Percentiles rank a stretch among this genome's conserved stretches.
Evolutionary conservation across 2,888 invertebrate genomes (phyloP).

Genomic region (Argyra leucocephala): DNA sequence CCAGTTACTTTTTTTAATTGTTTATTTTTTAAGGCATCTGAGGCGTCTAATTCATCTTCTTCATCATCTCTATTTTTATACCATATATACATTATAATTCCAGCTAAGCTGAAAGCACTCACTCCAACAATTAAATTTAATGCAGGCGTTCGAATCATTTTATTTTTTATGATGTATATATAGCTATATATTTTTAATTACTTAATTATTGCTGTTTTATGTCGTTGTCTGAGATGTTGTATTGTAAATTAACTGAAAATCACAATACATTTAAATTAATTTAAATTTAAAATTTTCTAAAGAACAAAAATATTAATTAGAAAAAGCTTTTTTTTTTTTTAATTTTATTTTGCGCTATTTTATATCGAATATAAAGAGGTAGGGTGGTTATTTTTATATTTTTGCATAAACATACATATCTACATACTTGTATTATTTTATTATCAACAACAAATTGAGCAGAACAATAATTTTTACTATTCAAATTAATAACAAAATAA

Average conservation of each 20-base stretch:
- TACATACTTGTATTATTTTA: no score
- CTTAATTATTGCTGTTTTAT: background rate
- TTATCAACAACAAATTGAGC: no score
- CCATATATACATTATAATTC: slow-evolving; percentile 58
- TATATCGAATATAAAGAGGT: no score
- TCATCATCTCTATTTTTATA: slow-evolving; percentile 38
- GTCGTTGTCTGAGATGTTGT: background rate
- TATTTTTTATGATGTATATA: slow-evolving; percentile 18
- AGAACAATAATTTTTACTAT: no score
- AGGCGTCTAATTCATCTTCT: slow-evolving; percentile 27
- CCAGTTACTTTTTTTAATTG: background rate
- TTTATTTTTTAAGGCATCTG: background rate
- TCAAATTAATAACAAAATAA: no score
- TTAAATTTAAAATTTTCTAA: no score
- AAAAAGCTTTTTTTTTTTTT: no score
- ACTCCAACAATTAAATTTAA: slow-evolving; percentile 56
- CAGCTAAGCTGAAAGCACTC: slow-evolving; percentile 59
- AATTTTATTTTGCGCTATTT: no score
- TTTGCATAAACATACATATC: no score
- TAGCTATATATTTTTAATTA: background rate
- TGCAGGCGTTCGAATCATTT: slow-evolving; percentile 38
- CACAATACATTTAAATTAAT: background rate
- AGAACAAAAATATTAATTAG: no score
- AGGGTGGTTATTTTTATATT: no score
- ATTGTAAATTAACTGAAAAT: background rate